Evolutionary conservation across 2,797 vertebrate species (phyloP).

Genomic region (Eutrigla gurnardus): DNA sequence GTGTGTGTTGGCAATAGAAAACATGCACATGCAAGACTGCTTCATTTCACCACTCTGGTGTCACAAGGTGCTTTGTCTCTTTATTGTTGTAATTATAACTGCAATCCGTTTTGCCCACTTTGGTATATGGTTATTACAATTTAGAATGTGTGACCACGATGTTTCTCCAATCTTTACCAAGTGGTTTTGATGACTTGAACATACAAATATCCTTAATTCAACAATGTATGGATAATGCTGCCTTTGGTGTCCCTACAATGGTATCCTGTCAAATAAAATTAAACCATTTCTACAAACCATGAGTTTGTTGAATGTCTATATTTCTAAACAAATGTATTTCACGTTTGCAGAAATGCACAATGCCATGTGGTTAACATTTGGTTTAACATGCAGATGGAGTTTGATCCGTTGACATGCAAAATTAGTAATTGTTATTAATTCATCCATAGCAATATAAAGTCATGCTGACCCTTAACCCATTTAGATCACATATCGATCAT

Average conservation of each 20-base stretch:
- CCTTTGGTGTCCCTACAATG: background rate
- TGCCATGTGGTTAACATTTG: no score
- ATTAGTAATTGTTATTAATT: background rate
- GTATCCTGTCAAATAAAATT: background rate
- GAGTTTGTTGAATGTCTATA: background rate
- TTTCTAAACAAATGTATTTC: background rate
- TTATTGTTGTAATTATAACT: background rate
- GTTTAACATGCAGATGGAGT: background rate
- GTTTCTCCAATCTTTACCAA: background rate
- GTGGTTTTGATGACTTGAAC: background rate
- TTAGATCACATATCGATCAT: no score
- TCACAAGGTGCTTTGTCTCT: background rate
- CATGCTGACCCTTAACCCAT: no score
- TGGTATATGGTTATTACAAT: background rate
- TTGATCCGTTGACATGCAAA: background rate
- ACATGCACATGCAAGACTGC: slow-evolving; percentile 40
- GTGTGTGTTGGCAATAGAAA: background rate
- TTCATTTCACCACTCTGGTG: background rate
- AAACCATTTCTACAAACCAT: no score
- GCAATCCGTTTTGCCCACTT: background rate
- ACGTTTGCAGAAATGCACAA: no score
- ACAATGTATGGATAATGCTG: background rate
- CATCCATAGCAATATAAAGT: background rate
- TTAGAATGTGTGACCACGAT: background rate
- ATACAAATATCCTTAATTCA: background rate